A percentile compares a stretch with the other conserved stretches of the same genome.
Conservation (phyloP, 2,888 invertebrate species). For the Caenorhabditis afra region DNA sequence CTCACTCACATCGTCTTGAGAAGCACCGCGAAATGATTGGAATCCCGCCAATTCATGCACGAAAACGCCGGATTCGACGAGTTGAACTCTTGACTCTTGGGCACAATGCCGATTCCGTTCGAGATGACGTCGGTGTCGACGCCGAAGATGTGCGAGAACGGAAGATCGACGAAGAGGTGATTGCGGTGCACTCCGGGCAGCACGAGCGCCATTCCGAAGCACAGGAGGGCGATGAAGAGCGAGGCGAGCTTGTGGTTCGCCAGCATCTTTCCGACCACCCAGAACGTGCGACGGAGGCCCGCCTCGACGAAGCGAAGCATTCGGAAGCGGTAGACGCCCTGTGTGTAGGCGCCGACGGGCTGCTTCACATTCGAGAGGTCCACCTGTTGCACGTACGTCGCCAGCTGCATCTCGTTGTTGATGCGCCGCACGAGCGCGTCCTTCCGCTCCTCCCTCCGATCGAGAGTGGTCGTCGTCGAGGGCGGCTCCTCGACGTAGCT, state of each 20-base stretch:
- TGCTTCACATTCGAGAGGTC: constrained; percentile 59
- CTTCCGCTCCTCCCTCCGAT: constrained; percentile 55
- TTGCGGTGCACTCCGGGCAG: constrained; percentile 46
- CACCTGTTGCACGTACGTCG: constrained; percentile 69
- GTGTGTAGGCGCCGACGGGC: constrained; percentile 63
- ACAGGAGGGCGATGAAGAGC: constrained; percentile 26
- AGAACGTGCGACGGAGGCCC: constrained; percentile 70
- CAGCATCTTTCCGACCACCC: constrained; percentile 75
- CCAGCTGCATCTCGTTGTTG: constrained; percentile 69
- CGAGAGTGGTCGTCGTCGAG: constrained; percentile 63
- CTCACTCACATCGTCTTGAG: constrained; percentile 54
- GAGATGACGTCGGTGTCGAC: constrained; percentile 51
- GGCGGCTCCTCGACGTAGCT: constrained; percentile 71
- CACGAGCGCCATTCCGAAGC: constrained; percentile 56
- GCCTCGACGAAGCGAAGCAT: constrained; percentile 72
- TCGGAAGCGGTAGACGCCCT: constrained; percentile 69
- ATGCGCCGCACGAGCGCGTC: constrained; percentile 64
- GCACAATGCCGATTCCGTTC: constrained; percentile 57
- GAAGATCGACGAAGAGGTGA: constrained; percentile 53
- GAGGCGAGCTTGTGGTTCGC: constrained; percentile 66
- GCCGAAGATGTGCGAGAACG: constrained; percentile 62
- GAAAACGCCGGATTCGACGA: constrained; percentile 73
- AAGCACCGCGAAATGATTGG: constrained; percentile 66
- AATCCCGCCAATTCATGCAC: constrained; percentile 55
- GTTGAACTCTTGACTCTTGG: constrained; percentile 69